phyloP scores from a whole-genome alignment of 2,797 vertebrate genomes.

The Alca torda region DNA sequence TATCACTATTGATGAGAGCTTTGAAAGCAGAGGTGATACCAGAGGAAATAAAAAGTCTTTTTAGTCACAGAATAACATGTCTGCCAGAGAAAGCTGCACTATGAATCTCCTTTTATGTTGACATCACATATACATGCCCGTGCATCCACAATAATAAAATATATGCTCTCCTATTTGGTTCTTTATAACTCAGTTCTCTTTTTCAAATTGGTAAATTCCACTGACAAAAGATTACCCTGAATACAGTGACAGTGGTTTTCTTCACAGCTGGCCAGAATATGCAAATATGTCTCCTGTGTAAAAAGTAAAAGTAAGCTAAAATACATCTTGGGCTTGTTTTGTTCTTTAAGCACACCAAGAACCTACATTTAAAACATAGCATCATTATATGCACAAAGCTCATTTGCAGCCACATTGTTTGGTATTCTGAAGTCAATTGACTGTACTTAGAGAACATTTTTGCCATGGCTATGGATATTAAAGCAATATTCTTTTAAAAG shows the following conservation, averaged over 20 bases:
- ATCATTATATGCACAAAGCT: conserved; percentile 16
- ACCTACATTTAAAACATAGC: conserved; percentile 11
- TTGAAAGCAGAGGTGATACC: conserved; percentile 20
- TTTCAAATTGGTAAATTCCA: conserved; percentile 12
- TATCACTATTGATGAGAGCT: background rate
- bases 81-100: background rate
- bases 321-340: background rate
- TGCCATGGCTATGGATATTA: background rate
- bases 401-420: background rate
- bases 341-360: conserved; percentile 26
- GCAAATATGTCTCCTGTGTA: background rate
- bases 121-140: background rate
- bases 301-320: conserved; percentile 32
- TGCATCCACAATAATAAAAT: conserved; percentile 49
- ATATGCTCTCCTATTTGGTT: background rate
- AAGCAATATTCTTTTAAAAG: conserved; percentile 15
- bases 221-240: background rate
- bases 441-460: background rate
- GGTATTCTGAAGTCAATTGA: background rate
- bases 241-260: background rate
- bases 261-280: background rate
- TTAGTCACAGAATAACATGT: conserved; percentile 8
- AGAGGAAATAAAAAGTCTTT: conserved; percentile 37
- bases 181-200: conserved; percentile 29
- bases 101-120: conserved; percentile 34